Evolutionary conservation across 2,113 vertebrate species (phyloP).

Genomic region (Lampris incognitus): DNA sequence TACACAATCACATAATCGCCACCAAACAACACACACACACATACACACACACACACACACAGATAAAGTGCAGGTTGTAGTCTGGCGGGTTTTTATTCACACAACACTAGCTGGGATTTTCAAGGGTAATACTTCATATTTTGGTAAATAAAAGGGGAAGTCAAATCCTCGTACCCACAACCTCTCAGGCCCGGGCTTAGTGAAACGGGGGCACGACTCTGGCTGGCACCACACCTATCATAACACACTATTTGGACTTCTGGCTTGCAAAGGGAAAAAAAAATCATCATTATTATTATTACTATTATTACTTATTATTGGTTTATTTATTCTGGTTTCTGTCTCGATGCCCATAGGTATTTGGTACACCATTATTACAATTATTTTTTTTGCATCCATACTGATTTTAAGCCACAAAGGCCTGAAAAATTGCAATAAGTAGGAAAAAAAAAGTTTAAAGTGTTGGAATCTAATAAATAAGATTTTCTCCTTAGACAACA

Average conservation of each 20-base stretch:
- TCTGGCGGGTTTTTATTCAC: not conserved
- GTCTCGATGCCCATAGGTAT: too few relatives aligned
- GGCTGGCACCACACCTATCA: slow-evolving; percentile 31
- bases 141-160: slow-evolving; percentile 10
- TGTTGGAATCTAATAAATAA: too few relatives aligned
- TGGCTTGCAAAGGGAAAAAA: slow-evolving; percentile 20
- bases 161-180: slow-evolving; percentile 32
- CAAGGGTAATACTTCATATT: not conserved
- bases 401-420: too few relatives aligned
- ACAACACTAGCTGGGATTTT: not conserved
- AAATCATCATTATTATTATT: slow-evolving; percentile 17
- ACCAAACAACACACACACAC: not conserved
- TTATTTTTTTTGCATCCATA: too few relatives aligned
- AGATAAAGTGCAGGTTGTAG: not conserved
- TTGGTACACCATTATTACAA: too few relatives aligned
- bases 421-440: too few relatives aligned
- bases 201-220: slow-evolving; percentile 41
- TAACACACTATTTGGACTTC: slow-evolving; percentile 59
- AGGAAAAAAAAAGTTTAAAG: too few relatives aligned
- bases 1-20: not conserved
- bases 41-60: not conserved
- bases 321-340: too few relatives aligned
- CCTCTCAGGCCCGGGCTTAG: slow-evolving; percentile 38
- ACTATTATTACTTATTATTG: too few relatives aligned
- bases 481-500: too few relatives aligned